Conservation (phyloP, 2,888 invertebrate species). For the Drosophila macrospina region DNA sequence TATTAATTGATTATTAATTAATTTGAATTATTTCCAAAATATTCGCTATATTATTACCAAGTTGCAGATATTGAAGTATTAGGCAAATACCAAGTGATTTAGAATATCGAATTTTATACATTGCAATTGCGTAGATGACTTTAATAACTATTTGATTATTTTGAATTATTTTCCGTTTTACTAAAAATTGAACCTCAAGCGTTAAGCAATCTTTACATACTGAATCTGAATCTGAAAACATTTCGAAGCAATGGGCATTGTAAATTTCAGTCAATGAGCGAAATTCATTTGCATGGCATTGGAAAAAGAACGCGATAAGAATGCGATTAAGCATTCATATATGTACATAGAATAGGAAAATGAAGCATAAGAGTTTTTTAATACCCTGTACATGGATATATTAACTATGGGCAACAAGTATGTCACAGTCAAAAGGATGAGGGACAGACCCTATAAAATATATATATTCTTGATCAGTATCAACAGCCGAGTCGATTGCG, state of each 20-base stretch:
- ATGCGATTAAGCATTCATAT: not conserved
- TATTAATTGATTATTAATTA: not conserved
- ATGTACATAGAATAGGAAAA: not conserved
- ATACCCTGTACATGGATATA: no score
- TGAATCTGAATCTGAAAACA: not conserved
- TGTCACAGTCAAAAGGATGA: no score
- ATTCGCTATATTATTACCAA: no score
- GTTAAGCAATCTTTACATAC: slow-evolving; percentile 1
- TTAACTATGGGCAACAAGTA: no score
- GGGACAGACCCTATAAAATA: no score
- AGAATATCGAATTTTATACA: not conserved
- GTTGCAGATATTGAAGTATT: slow-evolving; percentile 5
- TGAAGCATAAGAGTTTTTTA: no score
- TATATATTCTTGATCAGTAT: no score
- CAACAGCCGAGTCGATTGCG: no score
- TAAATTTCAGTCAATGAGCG: not conserved
- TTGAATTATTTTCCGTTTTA: not conserved
- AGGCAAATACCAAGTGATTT: slow-evolving; percentile 9
- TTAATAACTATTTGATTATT: not conserved
- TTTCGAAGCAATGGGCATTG: not conserved
- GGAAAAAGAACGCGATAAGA: not conserved
- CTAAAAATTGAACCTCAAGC: no score
- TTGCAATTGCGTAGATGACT: not conserved
- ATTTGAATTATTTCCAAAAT: not conserved
- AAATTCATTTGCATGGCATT: not conserved